phyloP scores from a whole-genome alignment of 2,797 vertebrate genomes.

The Anas georgica region DNA sequence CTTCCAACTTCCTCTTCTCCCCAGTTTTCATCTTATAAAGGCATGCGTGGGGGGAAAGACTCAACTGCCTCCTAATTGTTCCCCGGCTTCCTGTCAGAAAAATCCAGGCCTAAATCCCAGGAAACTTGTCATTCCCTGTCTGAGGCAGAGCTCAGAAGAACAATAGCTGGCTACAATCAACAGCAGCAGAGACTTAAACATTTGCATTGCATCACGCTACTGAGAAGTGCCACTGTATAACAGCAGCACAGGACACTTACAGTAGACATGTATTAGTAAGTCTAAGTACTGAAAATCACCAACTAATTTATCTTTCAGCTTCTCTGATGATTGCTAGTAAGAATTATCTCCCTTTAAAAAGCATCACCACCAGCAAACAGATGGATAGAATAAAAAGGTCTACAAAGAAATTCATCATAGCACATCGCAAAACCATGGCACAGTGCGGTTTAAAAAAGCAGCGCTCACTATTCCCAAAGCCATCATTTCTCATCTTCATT shows the following conservation, averaged over 20 bases:
- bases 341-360: not conserved
- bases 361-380: not conserved
- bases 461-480: not conserved
- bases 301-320: not conserved
- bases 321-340: not conserved
- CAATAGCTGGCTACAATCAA: slow-evolving; percentile 11
- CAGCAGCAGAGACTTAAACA: not conserved
- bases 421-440: not conserved
- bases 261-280: not conserved
- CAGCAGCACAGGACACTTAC: not conserved
- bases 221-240: not conserved
- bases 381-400: not conserved
- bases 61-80: slow-evolving; percentile 4
- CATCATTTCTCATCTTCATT: not conserved
- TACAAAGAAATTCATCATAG: not conserved
- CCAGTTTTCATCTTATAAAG: not conserved
- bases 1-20: not conserved
- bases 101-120: slow-evolving; percentile 12
- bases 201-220: not conserved
- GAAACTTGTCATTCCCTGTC: slow-evolving; percentile 13
- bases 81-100: not conserved
- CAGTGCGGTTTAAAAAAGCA: not conserved
- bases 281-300: slow-evolving; percentile 2
- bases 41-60: not conserved
- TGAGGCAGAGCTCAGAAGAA: slow-evolving; percentile 6